Evolutionary conservation across 2,113 vertebrate species (phyloP).

Genomic region (Numenius arquata): DNA sequence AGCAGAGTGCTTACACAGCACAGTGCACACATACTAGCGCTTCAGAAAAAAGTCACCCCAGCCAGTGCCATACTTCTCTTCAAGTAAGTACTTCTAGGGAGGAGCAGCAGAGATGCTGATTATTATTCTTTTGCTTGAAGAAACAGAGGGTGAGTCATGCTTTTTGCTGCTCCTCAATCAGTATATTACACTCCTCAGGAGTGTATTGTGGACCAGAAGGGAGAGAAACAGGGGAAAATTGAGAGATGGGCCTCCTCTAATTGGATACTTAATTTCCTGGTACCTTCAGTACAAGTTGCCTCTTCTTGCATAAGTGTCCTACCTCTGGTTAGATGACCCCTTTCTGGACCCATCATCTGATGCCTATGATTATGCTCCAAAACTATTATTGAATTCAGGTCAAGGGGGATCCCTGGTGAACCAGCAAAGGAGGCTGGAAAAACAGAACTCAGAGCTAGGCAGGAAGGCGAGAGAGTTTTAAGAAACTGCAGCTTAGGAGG

Average conservation of each 20-base stretch:
- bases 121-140: neutral
- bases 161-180: neutral
- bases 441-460: neutral
- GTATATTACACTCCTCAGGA: neutral
- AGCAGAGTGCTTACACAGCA: constrained; percentile 18
- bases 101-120: neutral
- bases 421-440: neutral
- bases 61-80: neutral
- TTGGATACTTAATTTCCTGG: neutral
- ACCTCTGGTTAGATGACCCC: neutral
- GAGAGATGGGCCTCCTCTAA: neutral
- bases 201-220: neutral
- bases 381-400: neutral
- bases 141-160: neutral
- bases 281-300: neutral
- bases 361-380: neutral
- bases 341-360: neutral
- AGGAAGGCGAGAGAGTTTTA: neutral
- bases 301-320: neutral
- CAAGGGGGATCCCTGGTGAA: neutral
- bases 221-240: neutral
- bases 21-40: neutral
- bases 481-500: neutral
- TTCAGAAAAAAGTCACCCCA: neutral
- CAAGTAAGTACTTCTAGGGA: neutral